Base-by-base conservation (phyloP, 1,140 invertebrate species). In the Ganaspis sp. region DNA sequence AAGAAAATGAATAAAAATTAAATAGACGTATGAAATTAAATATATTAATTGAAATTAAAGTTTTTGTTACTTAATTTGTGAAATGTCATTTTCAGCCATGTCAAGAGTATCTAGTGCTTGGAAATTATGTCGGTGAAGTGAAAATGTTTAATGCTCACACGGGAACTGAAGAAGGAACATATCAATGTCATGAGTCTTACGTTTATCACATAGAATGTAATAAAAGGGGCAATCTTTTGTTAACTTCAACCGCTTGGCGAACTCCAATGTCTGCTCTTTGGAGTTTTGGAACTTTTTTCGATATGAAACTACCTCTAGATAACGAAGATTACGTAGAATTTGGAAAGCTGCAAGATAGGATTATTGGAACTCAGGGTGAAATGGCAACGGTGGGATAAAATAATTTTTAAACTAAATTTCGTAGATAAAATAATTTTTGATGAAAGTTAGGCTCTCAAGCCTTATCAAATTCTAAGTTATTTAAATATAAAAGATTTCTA, bases 271-370 rank as follows among this genome's bases (percentile, higher is more conserved):
- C 97, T 2, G 94, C 95, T 15, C 89, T 99, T 0, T 99, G 98
- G 98, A 94, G 93, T 69, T 94, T 98, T 83, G 94, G 89, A 72
- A 92, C 88, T 76, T 94, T 93, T 76, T 96, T 96, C 81, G 94
- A 96, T 75, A 92, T 95, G 82, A 95, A 94, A 92, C 92, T 94
- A 79, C 88, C 94, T 29, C 94, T 98, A 78, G 93, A 96, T 81
- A 95, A 96, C 58, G 97, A 98, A 80, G 95, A 96, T 81, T 96
- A 97, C 87, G 95, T 97, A 6, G 97, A 99, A 87, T 99, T 99
- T 90, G 96, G 96, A 83, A 98, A 99, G 90, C 87, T 95, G 64
- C 96, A 98, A 89, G 96, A 98, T 82, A 94, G 95, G 86, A 94
- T 98, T 74, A 94, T 99, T 78, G 96, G 95, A 76, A 97, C 96